A percentile compares a stretch with the other conserved stretches of the same genome.
phyloP scores from a whole-genome alignment of 2,113 vertebrate genomes.

The Cyprinus carpio region DNA sequence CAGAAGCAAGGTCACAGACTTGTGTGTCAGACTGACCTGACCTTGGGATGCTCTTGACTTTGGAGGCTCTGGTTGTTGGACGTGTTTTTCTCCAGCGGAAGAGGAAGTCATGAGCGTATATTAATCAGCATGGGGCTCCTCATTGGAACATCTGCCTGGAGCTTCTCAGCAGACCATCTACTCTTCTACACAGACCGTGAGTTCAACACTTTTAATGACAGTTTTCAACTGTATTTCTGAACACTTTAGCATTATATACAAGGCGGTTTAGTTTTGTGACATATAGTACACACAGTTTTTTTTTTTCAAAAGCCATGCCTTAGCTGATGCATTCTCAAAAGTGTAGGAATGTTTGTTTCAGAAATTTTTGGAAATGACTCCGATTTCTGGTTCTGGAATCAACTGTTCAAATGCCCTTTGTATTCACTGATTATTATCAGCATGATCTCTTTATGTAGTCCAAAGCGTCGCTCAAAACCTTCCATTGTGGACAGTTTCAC shows the following conservation, averaged over 20 bases:
- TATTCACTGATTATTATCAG: not conserved
- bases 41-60: not conserved
- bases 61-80: not conserved
- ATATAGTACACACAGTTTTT: not conserved
- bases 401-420: no score
- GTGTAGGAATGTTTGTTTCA: no score
- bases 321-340: no score
- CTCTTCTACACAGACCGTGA: not conserved
- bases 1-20: no score
- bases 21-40: conserved; percentile 30
- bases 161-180: conserved; percentile 26
- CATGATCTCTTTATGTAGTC: no score
- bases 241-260: no score
- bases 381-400: not conserved
- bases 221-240: not conserved
- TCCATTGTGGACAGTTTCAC: no score
- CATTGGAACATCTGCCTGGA: conserved; percentile 19
- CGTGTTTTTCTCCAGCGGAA: conserved; percentile 18
- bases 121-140: not conserved
- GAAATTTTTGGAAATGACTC: no score
- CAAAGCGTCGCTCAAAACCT: no score
- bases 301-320: not conserved
- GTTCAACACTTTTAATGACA: no score
- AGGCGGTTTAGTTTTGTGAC: no score
- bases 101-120: conserved; percentile 36